Conservation (phyloP, 2,113 vertebrate species). For the Centropus bengalensis region DNA sequence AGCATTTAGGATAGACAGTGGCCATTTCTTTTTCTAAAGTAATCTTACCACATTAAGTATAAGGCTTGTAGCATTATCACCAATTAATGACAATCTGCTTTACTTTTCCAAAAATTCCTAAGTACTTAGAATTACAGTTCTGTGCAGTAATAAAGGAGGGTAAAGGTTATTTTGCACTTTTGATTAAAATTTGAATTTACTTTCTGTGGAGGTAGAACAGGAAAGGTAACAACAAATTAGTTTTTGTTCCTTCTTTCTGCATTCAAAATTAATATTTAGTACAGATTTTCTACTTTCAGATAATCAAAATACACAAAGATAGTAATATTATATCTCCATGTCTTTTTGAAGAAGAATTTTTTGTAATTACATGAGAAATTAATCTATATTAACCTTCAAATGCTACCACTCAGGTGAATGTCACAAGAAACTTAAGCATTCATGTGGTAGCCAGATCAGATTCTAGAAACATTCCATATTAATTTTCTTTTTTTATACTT, state of each 20-base stretch:
- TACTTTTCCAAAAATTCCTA: slow-evolving; percentile 24
- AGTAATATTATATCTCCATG: slow-evolving; percentile 6
- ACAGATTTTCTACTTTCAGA: slow-evolving; percentile 40
- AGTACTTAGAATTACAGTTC: slow-evolving; percentile 9
- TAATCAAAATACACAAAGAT: slow-evolving; percentile 37
- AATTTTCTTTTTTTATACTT: not conserved
- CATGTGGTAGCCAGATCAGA: not conserved
- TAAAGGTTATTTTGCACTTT: slow-evolving; percentile 40
- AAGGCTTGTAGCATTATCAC: not conserved
- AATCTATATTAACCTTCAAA: slow-evolving; percentile 15
- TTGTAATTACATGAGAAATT: slow-evolving; percentile 15
- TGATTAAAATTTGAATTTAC: slow-evolving; percentile 58
- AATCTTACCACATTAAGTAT: not conserved
- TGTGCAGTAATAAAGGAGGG: slow-evolving; percentile 13
- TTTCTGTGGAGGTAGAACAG: slow-evolving; percentile 48
- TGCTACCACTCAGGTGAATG: not conserved
- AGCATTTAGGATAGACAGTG: not conserved
- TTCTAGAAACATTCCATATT: not conserved
- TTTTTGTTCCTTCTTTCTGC: slow-evolving; percentile 33
- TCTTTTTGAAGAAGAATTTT: not conserved
- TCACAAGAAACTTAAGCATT: not conserved
- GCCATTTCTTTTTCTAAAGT: not conserved
- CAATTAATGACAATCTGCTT: not conserved
- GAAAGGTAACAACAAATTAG: slow-evolving; percentile 33
- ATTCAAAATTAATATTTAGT: slow-evolving; percentile 32